Percentiles rank a stretch among this genome's conserved stretches.
Conservation (phyloP, 2,113 vertebrate genomes). For the Strix aluco region DNA sequence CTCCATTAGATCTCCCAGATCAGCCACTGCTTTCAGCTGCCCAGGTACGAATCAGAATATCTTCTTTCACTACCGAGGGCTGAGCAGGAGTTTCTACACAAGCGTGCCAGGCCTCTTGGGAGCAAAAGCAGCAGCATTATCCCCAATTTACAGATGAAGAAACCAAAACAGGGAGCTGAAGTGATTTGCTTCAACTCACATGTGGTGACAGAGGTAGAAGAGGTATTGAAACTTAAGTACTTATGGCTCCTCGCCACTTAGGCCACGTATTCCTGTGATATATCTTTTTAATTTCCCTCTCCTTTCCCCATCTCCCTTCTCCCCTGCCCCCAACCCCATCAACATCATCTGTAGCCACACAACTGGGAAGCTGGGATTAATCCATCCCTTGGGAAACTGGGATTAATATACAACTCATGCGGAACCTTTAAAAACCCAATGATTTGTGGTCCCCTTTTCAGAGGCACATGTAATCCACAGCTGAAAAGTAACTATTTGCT, state of each 20-base stretch:
- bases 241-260: not conserved
- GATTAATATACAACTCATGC: conserved; percentile 63
- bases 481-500: conserved; percentile 42
- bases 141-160: not conserved
- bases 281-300: conserved; percentile 44
- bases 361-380: conserved; percentile 55
- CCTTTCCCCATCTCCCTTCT: conserved; percentile 21
- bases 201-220: conserved; percentile 29
- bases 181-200: not conserved
- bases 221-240: conserved; percentile 19
- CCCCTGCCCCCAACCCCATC: conserved; percentile 3
- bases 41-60: not conserved
- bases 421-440: conserved; percentile 48
- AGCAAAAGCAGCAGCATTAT: not conserved
- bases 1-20: not conserved
- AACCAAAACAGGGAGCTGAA: not conserved
- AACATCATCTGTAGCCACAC: conserved; percentile 28
- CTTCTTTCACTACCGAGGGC: not conserved
- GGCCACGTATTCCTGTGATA: conserved; percentile 12
- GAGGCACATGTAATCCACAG: conserved; percentile 45
- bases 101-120: not conserved
- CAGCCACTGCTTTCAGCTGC: not conserved
- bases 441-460: conserved; percentile 47
- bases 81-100: not conserved
- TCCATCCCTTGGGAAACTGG: conserved; percentile 42